These are phyloP conservation scores for Cairina moschata DNA, from an alignment of 2,113 vertebrate genomes.

Conservation along the genomic window DNA sequence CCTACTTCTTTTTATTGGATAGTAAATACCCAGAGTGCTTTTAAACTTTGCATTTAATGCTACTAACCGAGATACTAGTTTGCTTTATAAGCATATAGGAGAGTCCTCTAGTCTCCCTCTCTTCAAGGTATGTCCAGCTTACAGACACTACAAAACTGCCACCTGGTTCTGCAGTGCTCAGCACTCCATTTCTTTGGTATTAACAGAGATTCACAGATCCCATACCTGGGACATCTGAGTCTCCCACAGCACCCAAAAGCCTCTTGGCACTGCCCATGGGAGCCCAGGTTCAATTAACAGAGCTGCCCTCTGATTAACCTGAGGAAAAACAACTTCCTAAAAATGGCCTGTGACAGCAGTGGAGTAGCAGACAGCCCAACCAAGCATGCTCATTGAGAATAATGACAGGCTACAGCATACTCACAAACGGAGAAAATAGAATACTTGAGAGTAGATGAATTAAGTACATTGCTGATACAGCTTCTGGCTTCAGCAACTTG, in stretches of 20 bases:
- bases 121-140: background rate
- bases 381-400: background rate
- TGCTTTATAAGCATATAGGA: background rate
- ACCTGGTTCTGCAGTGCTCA: background rate
- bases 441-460: background rate
- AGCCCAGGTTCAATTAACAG: background rate
- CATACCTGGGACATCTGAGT: background rate
- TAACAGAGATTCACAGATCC: background rate
- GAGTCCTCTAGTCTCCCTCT: background rate
- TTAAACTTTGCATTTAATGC: background rate
- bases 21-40: background rate
- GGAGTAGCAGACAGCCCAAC: background rate
- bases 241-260: background rate
- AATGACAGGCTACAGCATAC: background rate
- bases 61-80: background rate
- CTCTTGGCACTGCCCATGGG: background rate
- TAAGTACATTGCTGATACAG: background rate
- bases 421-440: background rate
- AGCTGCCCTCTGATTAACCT: background rate
- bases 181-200: background rate
- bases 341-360: background rate
- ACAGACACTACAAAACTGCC: background rate
- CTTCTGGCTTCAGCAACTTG: background rate
- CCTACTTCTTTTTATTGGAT: background rate
- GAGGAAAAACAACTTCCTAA: background rate